These are phyloP conservation scores for Rosalia funebris DNA, from an alignment of 2,888 invertebrate species.

Conservation along the genomic window DNA sequence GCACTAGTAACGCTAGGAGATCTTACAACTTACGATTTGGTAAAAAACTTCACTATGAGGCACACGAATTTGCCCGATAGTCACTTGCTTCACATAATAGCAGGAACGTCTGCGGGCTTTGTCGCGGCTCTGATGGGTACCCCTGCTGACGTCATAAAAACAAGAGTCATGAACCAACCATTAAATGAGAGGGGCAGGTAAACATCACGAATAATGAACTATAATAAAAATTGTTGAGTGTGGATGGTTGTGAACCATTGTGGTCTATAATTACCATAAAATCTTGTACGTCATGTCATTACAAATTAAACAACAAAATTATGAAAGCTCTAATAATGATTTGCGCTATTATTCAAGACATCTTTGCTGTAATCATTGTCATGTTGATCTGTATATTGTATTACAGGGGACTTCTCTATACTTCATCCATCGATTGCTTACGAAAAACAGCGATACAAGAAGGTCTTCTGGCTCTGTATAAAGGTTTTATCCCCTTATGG, in stretches of 20 bases:
- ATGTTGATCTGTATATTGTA: too few species aligned
- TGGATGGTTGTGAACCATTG: too few species aligned
- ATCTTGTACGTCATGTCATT: too few species aligned
- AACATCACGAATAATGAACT: too few species aligned
- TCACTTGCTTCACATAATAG: constrained; percentile 77
- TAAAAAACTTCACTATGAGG: constrained; percentile 58
- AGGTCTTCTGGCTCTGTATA: constrained; percentile 87
- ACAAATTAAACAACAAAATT: too few species aligned
- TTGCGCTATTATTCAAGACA: too few species aligned
- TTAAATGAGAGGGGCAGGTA: constrained; percentile 74
- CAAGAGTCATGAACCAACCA: constrained; percentile 93
- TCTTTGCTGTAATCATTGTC: too few species aligned
- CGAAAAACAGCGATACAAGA: constrained; percentile 86
- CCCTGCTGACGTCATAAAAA: constrained; percentile 94
- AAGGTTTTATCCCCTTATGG: constrained; percentile 94
- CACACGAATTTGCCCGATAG: constrained; percentile 81
- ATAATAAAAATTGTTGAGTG: too few species aligned
- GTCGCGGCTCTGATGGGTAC: constrained; percentile 90
- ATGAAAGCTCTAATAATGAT: too few species aligned
- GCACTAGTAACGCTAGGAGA: constrained; percentile 87
- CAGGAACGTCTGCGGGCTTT: constrained; percentile 86
- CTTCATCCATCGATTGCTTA: constrained; percentile 87
- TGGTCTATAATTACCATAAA: too few species aligned
- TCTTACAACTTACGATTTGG: constrained; percentile 81
- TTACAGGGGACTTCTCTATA: constrained; percentile 82